Base-by-base conservation (phyloP, 2,888 invertebrate genomes). In the Sympetrum striolatum region DNA sequence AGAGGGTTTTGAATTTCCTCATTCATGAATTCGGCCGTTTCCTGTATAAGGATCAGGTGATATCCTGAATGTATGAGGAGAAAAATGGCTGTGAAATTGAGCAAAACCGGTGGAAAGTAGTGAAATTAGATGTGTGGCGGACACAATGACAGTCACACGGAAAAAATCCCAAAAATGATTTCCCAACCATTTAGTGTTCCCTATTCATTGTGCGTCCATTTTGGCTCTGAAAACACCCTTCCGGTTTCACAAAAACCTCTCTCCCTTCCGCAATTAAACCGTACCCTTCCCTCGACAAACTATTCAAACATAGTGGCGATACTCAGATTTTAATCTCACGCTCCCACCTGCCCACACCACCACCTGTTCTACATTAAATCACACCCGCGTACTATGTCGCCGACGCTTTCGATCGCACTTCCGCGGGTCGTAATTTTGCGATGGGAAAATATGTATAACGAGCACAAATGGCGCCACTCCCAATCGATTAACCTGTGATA, bases 91-190 rank as follows among this genome's bases (percentile, higher is more conserved):
- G 53, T 53, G 53, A 53, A 53, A 53, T 53, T 53, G 53, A 53
- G 53, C 53, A 53, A 53, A 53, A 53, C 53, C 53, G 53, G 53
- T 53, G 53, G 53, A 53, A 53, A 53, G 53, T 73, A 73, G 73
- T 14, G 73, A 73, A 73, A 14, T 14, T 25, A 73, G 25, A 25
- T 31, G 31, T 31, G 73, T 31, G 25, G 73, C 73, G 31, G 73
- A 73, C 73, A 73, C 73, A 73, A 73, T 73, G 73, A 73, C 25
- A 31, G 25, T 31, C 73, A 12, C 73, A 31, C 73, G 86, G 86
- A 86, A 60, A 60, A 31, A 86, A 60, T 86, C 60, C 86, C 58
- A 58, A 86, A 86, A 86, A 86, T 86, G 58, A 86, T 86, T 86
- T 60, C 86, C 86, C 37, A 86, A 60, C 86, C 58, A 60, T 86